A percentile compares a stretch with the other conserved stretches of the same genome.
Evolutionary conservation across 2,888 invertebrate genomes (phyloP).

Genomic region (Drosophila ochracea): DNA sequence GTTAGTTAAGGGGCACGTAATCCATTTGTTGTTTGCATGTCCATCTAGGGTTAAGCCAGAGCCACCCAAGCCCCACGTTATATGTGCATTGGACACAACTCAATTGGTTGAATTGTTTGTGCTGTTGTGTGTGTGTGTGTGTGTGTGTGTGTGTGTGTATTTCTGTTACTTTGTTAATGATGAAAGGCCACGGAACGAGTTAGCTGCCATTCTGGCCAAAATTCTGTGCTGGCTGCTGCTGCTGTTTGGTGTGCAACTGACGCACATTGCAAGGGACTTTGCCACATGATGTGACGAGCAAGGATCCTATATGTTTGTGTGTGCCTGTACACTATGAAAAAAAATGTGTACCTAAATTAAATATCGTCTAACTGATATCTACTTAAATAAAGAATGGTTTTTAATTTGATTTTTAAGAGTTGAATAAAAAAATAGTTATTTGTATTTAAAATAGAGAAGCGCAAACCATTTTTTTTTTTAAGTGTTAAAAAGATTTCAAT

Average conservation of each 20-base stretch:
- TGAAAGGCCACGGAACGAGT: conserved; percentile 66
- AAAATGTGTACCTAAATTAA: background rate
- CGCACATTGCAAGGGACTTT: conserved; percentile 57
- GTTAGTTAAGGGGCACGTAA: conserved; percentile 69
- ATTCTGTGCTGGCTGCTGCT: conserved; percentile 50
- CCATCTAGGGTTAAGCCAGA: conserved; percentile 49
- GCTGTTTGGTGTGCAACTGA: conserved; percentile 65
- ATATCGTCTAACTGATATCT: background rate
- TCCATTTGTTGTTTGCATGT: conserved; percentile 75
- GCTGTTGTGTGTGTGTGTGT: conserved; percentile 16
- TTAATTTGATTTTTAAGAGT: background rate
- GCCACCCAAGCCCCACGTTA: conserved; percentile 24
- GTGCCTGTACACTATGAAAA: background rate
- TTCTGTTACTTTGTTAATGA: conserved; percentile 65
- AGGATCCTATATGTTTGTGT: conserved; percentile 13
- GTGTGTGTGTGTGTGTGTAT: conserved; percentile 23
- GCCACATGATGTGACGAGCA: conserved; percentile 46
- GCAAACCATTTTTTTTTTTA: background rate
- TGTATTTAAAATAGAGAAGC: background rate
- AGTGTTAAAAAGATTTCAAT: background rate
- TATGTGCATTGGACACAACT: conserved; percentile 68
- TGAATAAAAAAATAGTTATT: background rate
- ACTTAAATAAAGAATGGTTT: background rate
- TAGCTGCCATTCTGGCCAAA: conserved; percentile 68
- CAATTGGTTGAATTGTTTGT: conserved; percentile 60